Conservation (phyloP, 2,888 invertebrate genomes). For the Leucophenga montana region DNA sequence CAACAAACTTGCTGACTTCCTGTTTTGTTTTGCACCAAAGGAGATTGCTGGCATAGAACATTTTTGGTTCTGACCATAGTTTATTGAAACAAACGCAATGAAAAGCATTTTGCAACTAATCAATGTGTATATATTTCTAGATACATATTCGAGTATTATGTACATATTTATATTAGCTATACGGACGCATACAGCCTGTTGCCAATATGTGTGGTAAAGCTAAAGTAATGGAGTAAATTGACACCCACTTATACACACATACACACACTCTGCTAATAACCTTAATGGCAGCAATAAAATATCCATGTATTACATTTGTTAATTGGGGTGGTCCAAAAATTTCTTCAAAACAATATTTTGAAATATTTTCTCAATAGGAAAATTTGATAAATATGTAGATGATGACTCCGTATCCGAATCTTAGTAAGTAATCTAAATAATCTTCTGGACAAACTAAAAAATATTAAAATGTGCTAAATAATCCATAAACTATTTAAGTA, state of each 20-base stretch:
- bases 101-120: conserved; percentile 15
- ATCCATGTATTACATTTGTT: conserved; percentile 47
- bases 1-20: conserved; percentile 25
- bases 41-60: neutral
- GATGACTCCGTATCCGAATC: no score
- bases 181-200: conserved; percentile 4
- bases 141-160: neutral
- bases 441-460: no score
- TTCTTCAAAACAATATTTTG: no score
- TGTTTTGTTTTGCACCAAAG: conserved; percentile 3
- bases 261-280: conserved; percentile 51
- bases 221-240: neutral
- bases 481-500: no score
- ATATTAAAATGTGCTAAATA: no score
- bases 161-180: conserved; percentile 3
- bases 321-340: no score
- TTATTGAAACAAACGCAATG: conserved; percentile 19
- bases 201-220: conserved; percentile 3
- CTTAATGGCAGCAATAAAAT: conserved; percentile 68
- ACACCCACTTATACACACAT: conserved; percentile 11
- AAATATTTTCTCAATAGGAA: no score
- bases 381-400: no score
- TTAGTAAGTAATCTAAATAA: no score
- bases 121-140: conserved; percentile 10
- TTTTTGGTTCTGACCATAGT: neutral